Evolutionary conservation across 2,113 vertebrate species (phyloP).

Genomic region (Vimba vimba): DNA sequence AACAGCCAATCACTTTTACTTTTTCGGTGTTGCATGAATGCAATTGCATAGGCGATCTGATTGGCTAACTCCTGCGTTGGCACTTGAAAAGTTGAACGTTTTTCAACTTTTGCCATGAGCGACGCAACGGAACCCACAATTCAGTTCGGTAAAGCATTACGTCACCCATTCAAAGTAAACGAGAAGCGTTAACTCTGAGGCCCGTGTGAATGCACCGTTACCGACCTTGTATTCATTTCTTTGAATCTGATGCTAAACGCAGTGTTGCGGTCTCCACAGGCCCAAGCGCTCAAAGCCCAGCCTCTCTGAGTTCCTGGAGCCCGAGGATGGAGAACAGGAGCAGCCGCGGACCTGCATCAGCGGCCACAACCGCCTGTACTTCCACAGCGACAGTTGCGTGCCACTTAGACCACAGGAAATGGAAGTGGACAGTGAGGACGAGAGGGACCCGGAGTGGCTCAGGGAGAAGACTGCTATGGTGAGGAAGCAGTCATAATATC

Average conservation of each 20-base stretch:
- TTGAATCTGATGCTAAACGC: not conserved
- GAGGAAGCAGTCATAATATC: constrained; percentile 53
- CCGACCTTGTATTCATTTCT: not conserved
- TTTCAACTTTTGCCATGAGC: no score
- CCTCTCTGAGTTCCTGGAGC: constrained; percentile 88
- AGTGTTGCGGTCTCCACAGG: constrained; percentile 63
- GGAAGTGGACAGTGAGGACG: constrained; percentile 90
- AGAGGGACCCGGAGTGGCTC: constrained; percentile 88
- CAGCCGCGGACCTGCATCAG: constrained; percentile 87
- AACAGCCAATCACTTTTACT: no score
- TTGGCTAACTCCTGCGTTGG: no score
- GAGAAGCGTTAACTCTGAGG: no score
- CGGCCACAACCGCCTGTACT: constrained; percentile 88
- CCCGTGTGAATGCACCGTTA: no score
- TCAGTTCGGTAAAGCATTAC: no score
- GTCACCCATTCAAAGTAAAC: no score
- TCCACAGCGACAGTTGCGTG: constrained; percentile 88
- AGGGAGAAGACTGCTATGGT: constrained; percentile 90
- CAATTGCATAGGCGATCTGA: no score
- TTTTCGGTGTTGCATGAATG: no score
- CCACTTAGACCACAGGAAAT: constrained; percentile 88
- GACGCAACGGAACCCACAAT: no score
- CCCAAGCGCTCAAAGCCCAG: constrained; percentile 88
- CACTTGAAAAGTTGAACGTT: no score
- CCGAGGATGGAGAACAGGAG: constrained; percentile 87